Base-by-base conservation (phyloP, 2,113 vertebrate species). In the Eupsittula cactorum region DNA sequence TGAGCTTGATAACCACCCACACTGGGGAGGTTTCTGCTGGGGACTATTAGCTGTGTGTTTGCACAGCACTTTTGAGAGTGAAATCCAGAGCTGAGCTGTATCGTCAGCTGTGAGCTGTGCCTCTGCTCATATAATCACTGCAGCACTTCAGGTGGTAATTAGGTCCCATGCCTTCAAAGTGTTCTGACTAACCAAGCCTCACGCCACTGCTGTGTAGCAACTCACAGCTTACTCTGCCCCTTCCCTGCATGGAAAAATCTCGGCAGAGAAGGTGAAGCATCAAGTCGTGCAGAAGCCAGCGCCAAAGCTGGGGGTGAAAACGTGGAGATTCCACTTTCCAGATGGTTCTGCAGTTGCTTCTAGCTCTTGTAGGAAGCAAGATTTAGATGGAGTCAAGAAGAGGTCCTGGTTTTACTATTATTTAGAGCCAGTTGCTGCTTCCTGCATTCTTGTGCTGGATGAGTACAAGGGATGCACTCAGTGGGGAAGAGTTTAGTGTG, bases 151-250 rank as follows among this genome's bases (percentile, higher is more conserved):
- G 62, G 52, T 46, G 68, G 27, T 93, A 82, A 95, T 83, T 67
- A 87, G 78, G 53, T 24, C 35, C 71, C 49, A 18, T 39, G 33
- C 55, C 79, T 93, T 82, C 91, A 88, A 82, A 90, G 88, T 11
- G 59, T 29, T 93, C 77, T 87, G 84, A 33, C 41, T 90, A 91
- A 94, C 92, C 70, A 88, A 84, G 67, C 55, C 73, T 83, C 60
- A 29, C 3, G 6, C 88, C 69, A 70, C 88, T 37, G 71, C 74
- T 67, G 73, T 47, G 87, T 39, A 84, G 84, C 83, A 74, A 87
- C 70, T 67, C 3, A 2, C 29, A 71, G 41, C 21, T 87, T 67
- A 68, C 88, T 74, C 73, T 41, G 27, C 41, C 47, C 18, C 76
- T 86, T 71, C 63, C 55, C 49, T 52, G 68, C 39, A 27, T 64